These are phyloP conservation scores for Epinotia demarniana DNA, from an alignment of 2,888 invertebrate species.

Conservation along the genomic window DNA sequence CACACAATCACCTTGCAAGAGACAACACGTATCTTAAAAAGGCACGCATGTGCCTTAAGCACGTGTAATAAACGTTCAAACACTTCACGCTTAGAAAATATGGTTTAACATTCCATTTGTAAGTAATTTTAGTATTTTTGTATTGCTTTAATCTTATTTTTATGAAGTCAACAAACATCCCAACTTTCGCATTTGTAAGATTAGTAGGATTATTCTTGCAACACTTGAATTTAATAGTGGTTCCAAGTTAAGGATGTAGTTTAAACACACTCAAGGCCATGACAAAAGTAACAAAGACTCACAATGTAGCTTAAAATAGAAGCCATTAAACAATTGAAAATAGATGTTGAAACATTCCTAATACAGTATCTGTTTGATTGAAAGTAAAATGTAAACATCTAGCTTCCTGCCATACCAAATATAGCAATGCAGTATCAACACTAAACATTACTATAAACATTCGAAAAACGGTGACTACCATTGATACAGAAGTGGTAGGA, in stretches of 20 bases:
- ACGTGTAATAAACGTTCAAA: too few relatives aligned
- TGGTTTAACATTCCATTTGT: too few relatives aligned
- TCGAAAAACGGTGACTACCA: not conserved
- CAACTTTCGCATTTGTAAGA: too few relatives aligned
- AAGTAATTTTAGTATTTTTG: too few relatives aligned
- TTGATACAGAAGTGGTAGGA: too few relatives aligned
- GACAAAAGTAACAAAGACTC: slow-evolving; percentile 1
- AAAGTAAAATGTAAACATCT: slow-evolving; percentile 3
- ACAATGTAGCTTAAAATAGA: slow-evolving; percentile 1
- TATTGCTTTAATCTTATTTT: too few relatives aligned
- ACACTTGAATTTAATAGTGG: not conserved
- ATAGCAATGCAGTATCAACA: not conserved
- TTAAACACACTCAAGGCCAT: not conserved
- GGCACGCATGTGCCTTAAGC: too few relatives aligned
- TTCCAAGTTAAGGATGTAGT: not conserved
- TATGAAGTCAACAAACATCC: too few relatives aligned
- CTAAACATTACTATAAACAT: slow-evolving; percentile 7
- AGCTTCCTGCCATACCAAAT: slow-evolving; percentile 2
- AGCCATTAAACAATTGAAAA: not conserved
- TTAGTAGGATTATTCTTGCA: not conserved
- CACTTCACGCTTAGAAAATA: too few relatives aligned
- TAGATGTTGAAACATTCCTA: not conserved
- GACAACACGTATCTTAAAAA: too few relatives aligned
- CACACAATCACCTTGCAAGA: too few relatives aligned
- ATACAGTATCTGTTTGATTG: not conserved